Base-by-base conservation (phyloP, 1,140 invertebrate genomes). In the Bombus confusus region DNA sequence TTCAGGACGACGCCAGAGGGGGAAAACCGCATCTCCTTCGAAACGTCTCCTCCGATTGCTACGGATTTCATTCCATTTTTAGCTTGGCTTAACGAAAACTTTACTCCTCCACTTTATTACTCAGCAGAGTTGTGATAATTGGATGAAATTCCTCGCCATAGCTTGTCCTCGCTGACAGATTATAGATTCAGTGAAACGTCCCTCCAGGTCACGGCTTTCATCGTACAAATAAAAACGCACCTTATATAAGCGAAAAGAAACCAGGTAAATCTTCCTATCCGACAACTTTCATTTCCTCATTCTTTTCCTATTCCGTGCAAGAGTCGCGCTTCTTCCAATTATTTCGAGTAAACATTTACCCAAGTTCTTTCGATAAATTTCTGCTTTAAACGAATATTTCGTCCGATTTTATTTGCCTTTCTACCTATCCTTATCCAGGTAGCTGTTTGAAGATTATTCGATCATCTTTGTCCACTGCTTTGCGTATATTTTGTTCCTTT, bases 11-110 rank as follows among this genome's bases (percentile, higher is more conserved):
- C 52, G 47, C 43, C 47, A 31, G 37, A 52, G 59, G 59, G 31
- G 43, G 59, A 28, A 86, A 89, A 75, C 77, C 74, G 84, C 79
- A 37, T 47, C 71, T 66, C 41, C 64, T 37, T 68, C 71, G 47
- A 80, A 76, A 88, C 39, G 68, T 86, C 80, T 75, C 25, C 47
- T 1, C 47, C 83, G 68, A 80, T 80, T 79, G 69, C 83, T 52
- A 69, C 31, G 83, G 71, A 83, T 80, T 83, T 86, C 39, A 18
- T 62, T 57, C 52, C 77, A 85, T 76, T 73, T 77, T 68, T 73
- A 52, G 78, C 69, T 68, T 8, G 59, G 39, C 78, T 86, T 81
- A 31, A 81, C 39, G 78, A 86, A 57, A 64, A 86, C 68, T 64
- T 57, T 39, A 59, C 77, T 31, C n/a, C 31, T 13, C 34, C 66